phyloP scores from a whole-genome alignment of 2,797 vertebrate genomes.

The Discoglossus pictus region DNA sequence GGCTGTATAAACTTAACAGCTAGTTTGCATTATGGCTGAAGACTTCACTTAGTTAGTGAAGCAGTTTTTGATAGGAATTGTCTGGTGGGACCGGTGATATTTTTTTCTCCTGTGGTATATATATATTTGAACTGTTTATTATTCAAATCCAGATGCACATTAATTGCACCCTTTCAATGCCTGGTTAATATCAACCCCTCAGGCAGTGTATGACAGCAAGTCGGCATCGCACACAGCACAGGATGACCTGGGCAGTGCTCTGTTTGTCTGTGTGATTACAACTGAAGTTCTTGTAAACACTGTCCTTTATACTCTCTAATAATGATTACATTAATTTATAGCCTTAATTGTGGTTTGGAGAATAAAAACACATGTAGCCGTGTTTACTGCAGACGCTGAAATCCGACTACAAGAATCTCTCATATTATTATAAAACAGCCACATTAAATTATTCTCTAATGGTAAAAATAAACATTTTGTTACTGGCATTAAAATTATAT shows the following conservation, averaged over 20 bases:
- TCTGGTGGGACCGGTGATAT: slow-evolving; percentile 53
- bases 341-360: not conserved
- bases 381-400: not conserved
- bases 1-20: slow-evolving; percentile 47
- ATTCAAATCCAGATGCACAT: slow-evolving; percentile 63
- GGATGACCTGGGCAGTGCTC: slow-evolving; percentile 54
- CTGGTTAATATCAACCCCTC: slow-evolving; percentile 60
- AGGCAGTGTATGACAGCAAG: slow-evolving; percentile 50
- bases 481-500: too few species aligned
- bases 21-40: slow-evolving; percentile 41
- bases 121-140: slow-evolving; percentile 65
- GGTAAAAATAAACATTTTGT: too few species aligned
- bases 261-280: slow-evolving; percentile 19
- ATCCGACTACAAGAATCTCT: not conserved
- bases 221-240: slow-evolving; percentile 47
- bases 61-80: slow-evolving; percentile 52
- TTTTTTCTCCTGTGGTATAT: slow-evolving; percentile 52
- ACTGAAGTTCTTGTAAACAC: slow-evolving; percentile 7
- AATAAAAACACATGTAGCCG: slow-evolving; percentile 8
- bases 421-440: too few species aligned
- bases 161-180: slow-evolving; percentile 62
- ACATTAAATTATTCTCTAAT: too few species aligned
- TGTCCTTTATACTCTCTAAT: not conserved
- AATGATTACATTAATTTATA: slow-evolving; percentile 21
- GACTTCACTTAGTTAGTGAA: slow-evolving; percentile 49